Conservation (phyloP, 1,140 invertebrate species). For the Campoletis sonorensis region DNA sequence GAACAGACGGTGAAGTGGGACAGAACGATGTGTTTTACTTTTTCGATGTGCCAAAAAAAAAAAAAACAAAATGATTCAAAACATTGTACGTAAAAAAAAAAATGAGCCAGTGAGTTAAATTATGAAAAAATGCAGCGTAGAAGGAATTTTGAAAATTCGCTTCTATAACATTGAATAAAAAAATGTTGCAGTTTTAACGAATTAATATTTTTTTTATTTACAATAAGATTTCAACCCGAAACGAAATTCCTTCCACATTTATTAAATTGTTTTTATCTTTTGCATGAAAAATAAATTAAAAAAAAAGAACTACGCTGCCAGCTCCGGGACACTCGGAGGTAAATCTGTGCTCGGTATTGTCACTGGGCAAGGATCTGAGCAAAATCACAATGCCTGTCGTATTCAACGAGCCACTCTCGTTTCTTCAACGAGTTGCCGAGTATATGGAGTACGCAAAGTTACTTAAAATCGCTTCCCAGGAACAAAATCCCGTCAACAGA, state of each 20-base stretch:
- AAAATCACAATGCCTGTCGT: slow-evolving; percentile 98
- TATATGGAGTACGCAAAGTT: slow-evolving; percentile 95
- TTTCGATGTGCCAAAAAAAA: not conserved
- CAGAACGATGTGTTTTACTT: not conserved
- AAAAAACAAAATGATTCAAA: no score
- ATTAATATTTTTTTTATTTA: not conserved
- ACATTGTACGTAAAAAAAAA: no score
- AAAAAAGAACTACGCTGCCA: slow-evolving; percentile 85
- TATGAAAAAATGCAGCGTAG: no score
- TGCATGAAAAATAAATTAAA: slow-evolving; percentile 75
- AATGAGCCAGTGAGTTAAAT: no score
- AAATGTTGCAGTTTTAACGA: no score
- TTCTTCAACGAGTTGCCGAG: slow-evolving; percentile 95
- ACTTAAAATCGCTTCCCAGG: slow-evolving; percentile 85
- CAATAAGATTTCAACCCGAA: not conserved
- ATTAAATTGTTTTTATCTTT: slow-evolving; percentile 19
- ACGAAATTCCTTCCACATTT: not conserved
- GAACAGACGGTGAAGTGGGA: no score
- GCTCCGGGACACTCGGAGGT: slow-evolving; percentile 93
- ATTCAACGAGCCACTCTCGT: slow-evolving; percentile 97
- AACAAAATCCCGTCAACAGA: slow-evolving; percentile 86
- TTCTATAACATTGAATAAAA: no score
- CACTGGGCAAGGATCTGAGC: slow-evolving; percentile 96
- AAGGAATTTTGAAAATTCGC: no score
- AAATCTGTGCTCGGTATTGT: slow-evolving; percentile 95